A percentile compares a stretch with the other conserved stretches of the same genome.
phyloP scores from a whole-genome alignment of 2,888 invertebrate species.

The Odiellus spinosus region DNA sequence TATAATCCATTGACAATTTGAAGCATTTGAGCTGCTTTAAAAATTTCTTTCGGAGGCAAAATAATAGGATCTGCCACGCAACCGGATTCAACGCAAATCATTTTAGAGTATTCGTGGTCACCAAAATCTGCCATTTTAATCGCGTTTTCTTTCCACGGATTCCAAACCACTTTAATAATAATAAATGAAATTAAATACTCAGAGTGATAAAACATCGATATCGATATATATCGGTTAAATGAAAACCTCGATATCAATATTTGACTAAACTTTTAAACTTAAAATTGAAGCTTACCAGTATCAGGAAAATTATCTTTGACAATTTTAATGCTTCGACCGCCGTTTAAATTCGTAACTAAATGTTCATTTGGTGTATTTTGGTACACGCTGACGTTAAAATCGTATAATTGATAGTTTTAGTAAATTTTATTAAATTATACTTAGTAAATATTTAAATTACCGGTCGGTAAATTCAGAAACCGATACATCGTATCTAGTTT shows the following conservation, averaged over 20 bases:
- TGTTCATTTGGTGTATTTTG: conserved; percentile 84
- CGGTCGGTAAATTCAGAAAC: not conserved
- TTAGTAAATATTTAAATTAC: not conserved
- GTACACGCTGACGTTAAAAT: conserved; percentile 43
- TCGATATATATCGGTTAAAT: too few relatives aligned
- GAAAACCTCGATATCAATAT: too few relatives aligned
- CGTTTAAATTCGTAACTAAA: conserved; percentile 79
- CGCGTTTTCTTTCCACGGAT: conserved; percentile 87
- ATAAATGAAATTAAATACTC: too few relatives aligned
- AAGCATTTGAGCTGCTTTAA: conserved; percentile 8
- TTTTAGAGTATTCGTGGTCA: conserved; percentile 90
- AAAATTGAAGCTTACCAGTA: conserved; percentile 61
- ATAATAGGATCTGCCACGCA: conserved; percentile 74
- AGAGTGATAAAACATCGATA: too few relatives aligned
- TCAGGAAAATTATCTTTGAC: conserved; percentile 90
- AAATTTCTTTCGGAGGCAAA: conserved; percentile 46
- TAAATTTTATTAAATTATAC: too few relatives aligned
- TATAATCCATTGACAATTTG: not conserved
- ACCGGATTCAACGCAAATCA: conserved; percentile 91
- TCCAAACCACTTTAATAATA: conserved; percentile 61
- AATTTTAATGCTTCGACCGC: conserved; percentile 76
- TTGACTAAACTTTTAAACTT: too few relatives aligned
- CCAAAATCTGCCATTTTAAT: conserved; percentile 85
- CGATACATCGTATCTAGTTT: not conserved
- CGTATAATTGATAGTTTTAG: too few relatives aligned